Conservation (phyloP, 2,888 invertebrate genomes). For the Drosophila merina region DNA sequence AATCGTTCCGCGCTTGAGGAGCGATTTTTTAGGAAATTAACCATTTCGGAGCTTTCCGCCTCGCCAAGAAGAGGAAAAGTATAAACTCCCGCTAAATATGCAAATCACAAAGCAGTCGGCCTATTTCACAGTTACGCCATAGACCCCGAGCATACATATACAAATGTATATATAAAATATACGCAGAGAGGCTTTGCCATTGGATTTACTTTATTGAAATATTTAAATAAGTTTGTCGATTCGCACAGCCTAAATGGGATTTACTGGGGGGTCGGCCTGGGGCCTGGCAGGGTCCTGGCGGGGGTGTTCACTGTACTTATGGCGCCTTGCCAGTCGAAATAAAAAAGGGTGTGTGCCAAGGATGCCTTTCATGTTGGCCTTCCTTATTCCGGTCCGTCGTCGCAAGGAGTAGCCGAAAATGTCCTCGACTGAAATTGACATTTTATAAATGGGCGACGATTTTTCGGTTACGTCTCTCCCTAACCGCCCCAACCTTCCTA, state of each 20-base stretch:
- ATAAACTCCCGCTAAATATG: slow-evolving; percentile 57
- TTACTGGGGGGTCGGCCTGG: slow-evolving; percentile 37
- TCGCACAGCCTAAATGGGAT: slow-evolving; percentile 78
- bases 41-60: slow-evolving; percentile 58
- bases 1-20: slow-evolving; percentile 50
- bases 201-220: slow-evolving; percentile 82
- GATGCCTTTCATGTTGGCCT: slow-evolving; percentile 49
- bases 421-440: slow-evolving; percentile 74
- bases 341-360: slow-evolving; percentile 41
- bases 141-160: slow-evolving; percentile 1
- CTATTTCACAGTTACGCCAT: slow-evolving; percentile 25
- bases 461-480: slow-evolving; percentile 37
- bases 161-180: slow-evolving; percentile 39
- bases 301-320: slow-evolving; percentile 22
- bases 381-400: slow-evolving; percentile 16
- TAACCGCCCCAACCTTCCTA: background rate
- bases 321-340: slow-evolving; percentile 42
- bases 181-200: slow-evolving; percentile 50
- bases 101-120: slow-evolving; percentile 52
- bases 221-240: slow-evolving; percentile 82
- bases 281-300: background rate
- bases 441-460: slow-evolving; percentile 76
- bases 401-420: slow-evolving; percentile 52
- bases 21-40: slow-evolving; percentile 61
- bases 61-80: slow-evolving; percentile 8